Base-by-base conservation (phyloP, 2,888 invertebrate species). In the Cataglyphis altisquamis region DNA sequence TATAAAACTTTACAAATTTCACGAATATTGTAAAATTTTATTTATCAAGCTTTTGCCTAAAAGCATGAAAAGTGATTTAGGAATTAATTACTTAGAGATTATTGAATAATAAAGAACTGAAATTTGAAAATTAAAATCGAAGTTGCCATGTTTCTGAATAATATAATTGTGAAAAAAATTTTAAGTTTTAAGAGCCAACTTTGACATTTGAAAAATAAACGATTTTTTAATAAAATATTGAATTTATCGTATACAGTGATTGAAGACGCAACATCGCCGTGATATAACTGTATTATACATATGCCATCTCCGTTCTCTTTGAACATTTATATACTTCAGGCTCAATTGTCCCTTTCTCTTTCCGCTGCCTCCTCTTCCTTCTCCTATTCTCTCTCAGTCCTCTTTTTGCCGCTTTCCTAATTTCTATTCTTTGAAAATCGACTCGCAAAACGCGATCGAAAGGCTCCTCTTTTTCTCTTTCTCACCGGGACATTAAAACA, bases 241-340 rank as follows among this genome's bases (percentile, higher is more conserved):
- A 78, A 82, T 88, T 78, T 67, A 52, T 10, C 39, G 18, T 83
- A 83, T 82, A 64, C 66, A 84, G 86, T 67, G 74, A 84, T 86
- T 74, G 62, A 78, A 70, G 48, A 12, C 82, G 70, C 78, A 84
- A 63, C 82, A 74, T 84, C 63, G 52, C 77, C 78, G 75, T 84
- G 72, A 67, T 6, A 32, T 32, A 80, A 63, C 64, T 87, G 70
- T 87, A 52, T 52, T 52, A 52, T 80, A 73, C 78, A 82, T 78
- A 84, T 66, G 67, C 73, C 55, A 32, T 52, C 78, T 81, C 70
- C 68, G 48, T 78, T 63, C 52, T n/a, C 66, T 75, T 83, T 45
- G 57, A 57, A 89, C 77, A 85, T 89, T 85, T 87, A 70, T 87
- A 67, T 89, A 89, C 68, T 83, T 85, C 73, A 82, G 84, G 82